Evolutionary conservation across 2,888 invertebrate species (phyloP).

Genomic region (Protophormia terraenovae): DNA sequence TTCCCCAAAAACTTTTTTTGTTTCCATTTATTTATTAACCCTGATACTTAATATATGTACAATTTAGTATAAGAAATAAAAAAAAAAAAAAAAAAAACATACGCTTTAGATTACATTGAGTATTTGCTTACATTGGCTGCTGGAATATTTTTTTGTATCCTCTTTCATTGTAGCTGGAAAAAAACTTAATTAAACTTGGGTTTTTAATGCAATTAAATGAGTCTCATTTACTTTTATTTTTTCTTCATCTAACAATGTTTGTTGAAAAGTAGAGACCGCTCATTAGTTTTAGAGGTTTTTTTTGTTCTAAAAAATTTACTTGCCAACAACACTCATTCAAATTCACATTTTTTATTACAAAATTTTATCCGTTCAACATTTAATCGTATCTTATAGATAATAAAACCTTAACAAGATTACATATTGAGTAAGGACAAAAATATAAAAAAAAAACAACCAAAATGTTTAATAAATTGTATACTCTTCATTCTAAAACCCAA

Average conservation of each 20-base stretch:
- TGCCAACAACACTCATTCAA: background rate
- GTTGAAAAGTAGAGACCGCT: constrained; percentile 29
- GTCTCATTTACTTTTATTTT: constrained; percentile 22
- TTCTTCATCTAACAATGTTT: constrained; percentile 19
- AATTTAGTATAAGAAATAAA: background rate
- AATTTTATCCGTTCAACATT: constrained; percentile 10
- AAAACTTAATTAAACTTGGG: constrained; percentile 52
- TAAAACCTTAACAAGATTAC: constrained; percentile 26
- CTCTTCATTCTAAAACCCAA: background rate
- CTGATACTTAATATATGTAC: background rate
- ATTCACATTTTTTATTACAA: background rate
- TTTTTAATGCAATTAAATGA: constrained; percentile 60
- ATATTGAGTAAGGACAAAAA: constrained; percentile 12
- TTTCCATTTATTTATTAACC: background rate
- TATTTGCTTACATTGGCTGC: background rate
- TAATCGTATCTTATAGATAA: constrained; percentile 8
- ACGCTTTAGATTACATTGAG: background rate
- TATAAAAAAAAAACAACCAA: no score
- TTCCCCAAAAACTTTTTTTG: background rate
- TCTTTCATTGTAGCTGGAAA: background rate
- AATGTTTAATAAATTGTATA: constrained; percentile 3
- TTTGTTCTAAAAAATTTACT: background rate
- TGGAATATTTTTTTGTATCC: no score
- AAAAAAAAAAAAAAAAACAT: background rate
- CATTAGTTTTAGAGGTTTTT: constrained; percentile 12